Percentiles rank a stretch among this genome's conserved stretches.
Evolutionary conservation across 1,140 invertebrate species (phyloP).

Genomic region (Thaumatotibia leucotreta): DNA sequence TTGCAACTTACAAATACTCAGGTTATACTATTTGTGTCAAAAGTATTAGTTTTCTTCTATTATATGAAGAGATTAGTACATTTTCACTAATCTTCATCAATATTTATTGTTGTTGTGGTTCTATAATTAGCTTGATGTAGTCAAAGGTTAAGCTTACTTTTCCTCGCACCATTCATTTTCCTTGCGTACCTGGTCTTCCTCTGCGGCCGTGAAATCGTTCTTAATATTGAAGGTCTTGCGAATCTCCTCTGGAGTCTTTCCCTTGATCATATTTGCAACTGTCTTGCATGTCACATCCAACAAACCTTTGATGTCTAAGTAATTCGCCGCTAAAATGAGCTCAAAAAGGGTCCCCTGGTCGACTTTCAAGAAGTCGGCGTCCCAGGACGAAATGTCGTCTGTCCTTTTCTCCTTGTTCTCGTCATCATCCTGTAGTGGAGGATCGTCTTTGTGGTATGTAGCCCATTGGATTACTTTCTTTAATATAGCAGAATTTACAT

Average conservation of each 20-base stretch:
- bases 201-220: slow-evolving; percentile 97
- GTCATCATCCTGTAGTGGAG: slow-evolving; percentile 97
- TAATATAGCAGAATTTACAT: slow-evolving; percentile 98
- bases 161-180: slow-evolving; percentile 99
- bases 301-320: slow-evolving; percentile 98
- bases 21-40: not conserved
- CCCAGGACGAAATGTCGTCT: slow-evolving; percentile 99
- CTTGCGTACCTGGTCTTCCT: slow-evolving; percentile 97
- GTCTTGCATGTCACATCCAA: slow-evolving; percentile 99
- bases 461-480: slow-evolving; percentile 98
- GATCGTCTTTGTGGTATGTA: slow-evolving; percentile 97
- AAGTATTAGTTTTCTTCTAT: not conserved
- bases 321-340: slow-evolving; percentile 97
- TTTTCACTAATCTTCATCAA: not conserved
- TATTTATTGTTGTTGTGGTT: not conserved
- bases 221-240: slow-evolving; percentile 99
- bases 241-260: slow-evolving; percentile 98
- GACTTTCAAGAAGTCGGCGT: slow-evolving; percentile 98
- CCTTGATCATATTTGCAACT: slow-evolving; percentile 99
- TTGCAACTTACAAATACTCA: not conserved
- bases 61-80: not conserved
- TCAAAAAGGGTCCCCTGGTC: slow-evolving; percentile 99
- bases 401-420: slow-evolving; percentile 99
- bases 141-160: slow-evolving; percentile 81
- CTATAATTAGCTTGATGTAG: not conserved